These are phyloP conservation scores for Diachrysia chrysitis DNA, from an alignment of 2,888 invertebrate species.

Conservation along the genomic window DNA sequence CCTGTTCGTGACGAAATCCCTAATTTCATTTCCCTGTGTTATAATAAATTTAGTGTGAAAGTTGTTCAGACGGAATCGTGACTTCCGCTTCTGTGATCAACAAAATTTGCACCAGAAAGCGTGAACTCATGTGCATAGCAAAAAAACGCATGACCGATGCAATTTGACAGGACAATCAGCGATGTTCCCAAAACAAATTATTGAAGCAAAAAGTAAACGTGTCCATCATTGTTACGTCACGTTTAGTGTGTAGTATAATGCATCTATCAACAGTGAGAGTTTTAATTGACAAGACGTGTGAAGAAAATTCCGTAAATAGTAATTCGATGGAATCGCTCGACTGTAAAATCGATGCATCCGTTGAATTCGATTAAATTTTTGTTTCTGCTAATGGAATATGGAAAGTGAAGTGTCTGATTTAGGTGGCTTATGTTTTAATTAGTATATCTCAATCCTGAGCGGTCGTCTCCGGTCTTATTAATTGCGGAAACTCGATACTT, in stretches of 20 bases:
- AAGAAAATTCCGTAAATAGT: constrained; percentile 32
- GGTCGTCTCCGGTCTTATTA: not conserved
- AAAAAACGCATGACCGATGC: constrained; percentile 49
- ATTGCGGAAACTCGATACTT: not conserved
- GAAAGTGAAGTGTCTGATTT: constrained; percentile 43
- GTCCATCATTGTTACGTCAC: constrained; percentile 15
- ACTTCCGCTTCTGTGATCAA: constrained; percentile 56
- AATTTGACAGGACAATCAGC: constrained; percentile 46
- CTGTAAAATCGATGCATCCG: constrained; percentile 42
- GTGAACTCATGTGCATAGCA: constrained; percentile 42
- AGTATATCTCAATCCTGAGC: not conserved
- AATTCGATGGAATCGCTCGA: constrained; percentile 38
- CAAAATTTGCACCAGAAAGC: constrained; percentile 42
- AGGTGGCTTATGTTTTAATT: constrained; percentile 11
- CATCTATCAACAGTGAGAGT: constrained; percentile 44
- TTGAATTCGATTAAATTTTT: constrained; percentile 32
- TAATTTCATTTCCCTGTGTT: constrained; percentile 31
- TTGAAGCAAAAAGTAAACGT: constrained; percentile 23
- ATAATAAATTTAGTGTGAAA: constrained; percentile 63
- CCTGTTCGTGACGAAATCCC: constrained; percentile 63
- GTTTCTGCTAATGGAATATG: constrained; percentile 43
- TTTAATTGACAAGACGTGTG: constrained; percentile 47
- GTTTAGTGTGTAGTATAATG: constrained; percentile 23
- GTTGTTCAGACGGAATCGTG: constrained; percentile 58
- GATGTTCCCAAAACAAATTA: constrained; percentile 21